A percentile compares a stretch with the other conserved stretches of the same genome.
phyloP scores from a whole-genome alignment of 2,797 vertebrate species.

The Thunnus albacares region DNA sequence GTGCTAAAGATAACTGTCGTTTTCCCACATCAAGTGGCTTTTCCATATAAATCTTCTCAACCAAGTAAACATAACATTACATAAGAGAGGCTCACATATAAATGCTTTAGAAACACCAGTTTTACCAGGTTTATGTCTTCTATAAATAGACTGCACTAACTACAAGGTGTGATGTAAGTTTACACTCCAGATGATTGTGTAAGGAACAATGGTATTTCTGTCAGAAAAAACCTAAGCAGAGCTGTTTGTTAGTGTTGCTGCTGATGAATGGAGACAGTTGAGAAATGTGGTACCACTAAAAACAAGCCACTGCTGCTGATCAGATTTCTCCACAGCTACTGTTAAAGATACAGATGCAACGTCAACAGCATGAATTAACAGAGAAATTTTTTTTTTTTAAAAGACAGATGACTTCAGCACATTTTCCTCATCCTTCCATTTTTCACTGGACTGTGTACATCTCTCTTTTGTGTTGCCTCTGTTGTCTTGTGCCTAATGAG shows the following conservation, averaged over 20 bases:
- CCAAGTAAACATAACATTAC: slow-evolving; percentile 52
- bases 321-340: slow-evolving; percentile 29
- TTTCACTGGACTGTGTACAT: slow-evolving; percentile 41
- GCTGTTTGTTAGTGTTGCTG: slow-evolving; percentile 23
- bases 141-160: slow-evolving; percentile 46
- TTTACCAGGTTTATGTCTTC: slow-evolving; percentile 35
- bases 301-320: slow-evolving; percentile 34
- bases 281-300: slow-evolving; percentile 41
- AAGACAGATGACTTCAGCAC: slow-evolving; percentile 31
- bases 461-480: slow-evolving; percentile 54
- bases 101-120: slow-evolving; percentile 25
- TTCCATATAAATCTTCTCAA: slow-evolving; percentile 34
- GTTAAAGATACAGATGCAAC: not conserved
- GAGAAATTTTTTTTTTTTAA: not conserved
- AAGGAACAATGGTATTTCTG: slow-evolving; percentile 27
- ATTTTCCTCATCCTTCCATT: slow-evolving; percentile 36
- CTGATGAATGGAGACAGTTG: slow-evolving; percentile 54
- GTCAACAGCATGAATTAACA: not conserved
- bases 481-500: slow-evolving; percentile 73
- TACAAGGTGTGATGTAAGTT: slow-evolving; percentile 39
- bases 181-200: slow-evolving; percentile 41
- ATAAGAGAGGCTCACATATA: slow-evolving; percentile 33
- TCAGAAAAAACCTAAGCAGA: slow-evolving; percentile 40
- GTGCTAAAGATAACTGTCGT: slow-evolving; percentile 16
- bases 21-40: slow-evolving; percentile 14